Conservation (phyloP, 1,140 invertebrate species). For the Drosophila ananassae region DNA sequence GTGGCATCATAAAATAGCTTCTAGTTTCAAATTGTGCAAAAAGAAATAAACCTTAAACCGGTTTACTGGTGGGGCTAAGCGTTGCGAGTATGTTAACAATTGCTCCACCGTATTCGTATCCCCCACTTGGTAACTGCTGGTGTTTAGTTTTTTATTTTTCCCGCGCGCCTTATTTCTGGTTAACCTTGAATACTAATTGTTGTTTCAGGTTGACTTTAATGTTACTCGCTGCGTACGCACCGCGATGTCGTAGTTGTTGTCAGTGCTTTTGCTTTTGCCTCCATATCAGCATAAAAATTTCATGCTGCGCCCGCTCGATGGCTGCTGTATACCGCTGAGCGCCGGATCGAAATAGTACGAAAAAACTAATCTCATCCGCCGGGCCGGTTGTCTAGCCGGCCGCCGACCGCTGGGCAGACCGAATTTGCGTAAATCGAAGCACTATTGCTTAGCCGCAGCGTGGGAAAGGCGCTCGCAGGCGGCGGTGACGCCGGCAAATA, state of each 20-base stretch:
- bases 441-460: slow-evolving; percentile 49
- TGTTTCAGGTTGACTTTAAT: slow-evolving; percentile 78
- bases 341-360: slow-evolving; percentile 81
- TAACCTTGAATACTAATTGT: slow-evolving; percentile 82
- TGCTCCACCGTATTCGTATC: slow-evolving; percentile 34
- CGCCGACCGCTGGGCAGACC: slow-evolving; percentile 17
- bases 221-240: slow-evolving; percentile 55
- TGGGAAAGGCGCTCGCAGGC: slow-evolving; percentile 3
- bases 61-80: slow-evolving; percentile 30
- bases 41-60: slow-evolving; percentile 40
- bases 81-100: slow-evolving; percentile 41
- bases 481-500: slow-evolving; percentile 6
- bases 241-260: slow-evolving; percentile 29
- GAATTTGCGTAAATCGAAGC: slow-evolving; percentile 74
- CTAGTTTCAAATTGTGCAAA: slow-evolving; percentile 1
- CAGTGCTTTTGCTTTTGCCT: slow-evolving; percentile 18
- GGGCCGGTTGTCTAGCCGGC: slow-evolving; percentile 68
- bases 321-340: slow-evolving; percentile 46
- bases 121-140: slow-evolving; percentile 50
- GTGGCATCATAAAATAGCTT: not conserved
- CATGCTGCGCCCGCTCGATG: slow-evolving; percentile 46
- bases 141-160: slow-evolving; percentile 22
- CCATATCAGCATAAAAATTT: slow-evolving; percentile 75
- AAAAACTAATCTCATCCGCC: slow-evolving; percentile 79
- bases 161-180: slow-evolving; percentile 60